Base-by-base conservation (phyloP, 2,888 invertebrate species). In the Apomyelois bistriatella region DNA sequence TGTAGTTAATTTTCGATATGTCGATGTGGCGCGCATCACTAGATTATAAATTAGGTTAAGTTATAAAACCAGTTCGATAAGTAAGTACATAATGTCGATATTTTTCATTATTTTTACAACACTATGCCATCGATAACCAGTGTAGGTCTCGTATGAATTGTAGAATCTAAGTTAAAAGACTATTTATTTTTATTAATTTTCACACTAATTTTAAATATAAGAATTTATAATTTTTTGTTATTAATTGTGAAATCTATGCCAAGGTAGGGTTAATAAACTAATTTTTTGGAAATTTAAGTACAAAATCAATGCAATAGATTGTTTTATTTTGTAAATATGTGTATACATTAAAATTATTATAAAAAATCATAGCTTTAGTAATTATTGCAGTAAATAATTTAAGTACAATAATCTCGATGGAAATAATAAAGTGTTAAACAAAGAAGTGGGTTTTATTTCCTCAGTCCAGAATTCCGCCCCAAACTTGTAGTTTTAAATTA, bases 291-390 rank as follows among this genome's bases (percentile, higher is more conserved):
- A 46, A 4, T 46, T 46, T 46, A 62, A 62, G 65, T 63, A 66
- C 64, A 66, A 63, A 63, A 62, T 59, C 56, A 58, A 75, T 70
- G 74, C 73, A 82, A 83, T 82, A 74, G 65, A 66, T 72, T 76
- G 64, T 80, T 82, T 57, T 52, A 57, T 60, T 60, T 85, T 88
- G 88, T 88, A 88, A 88, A 88, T 88, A 88, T 88, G 87, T 88
- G 87, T 85, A 87, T 87, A 88, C 80, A 79, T 72, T 74, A 70
- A 73, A 70, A 79, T 72, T 75, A 76, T 74, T 75, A 76, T 76
- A 73, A 72, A 73, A 72, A 73, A 69, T 70, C 56, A 57, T 70
- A 66, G 64, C 58, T 60, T 59, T 64, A 66, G 66, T 61, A 61
- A 63, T 56, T 64, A 62, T 66, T 66, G 65, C 30, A 41, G 49